phyloP scores from a whole-genome alignment of 2,888 invertebrate genomes.

The Parasteatoda lunata region DNA sequence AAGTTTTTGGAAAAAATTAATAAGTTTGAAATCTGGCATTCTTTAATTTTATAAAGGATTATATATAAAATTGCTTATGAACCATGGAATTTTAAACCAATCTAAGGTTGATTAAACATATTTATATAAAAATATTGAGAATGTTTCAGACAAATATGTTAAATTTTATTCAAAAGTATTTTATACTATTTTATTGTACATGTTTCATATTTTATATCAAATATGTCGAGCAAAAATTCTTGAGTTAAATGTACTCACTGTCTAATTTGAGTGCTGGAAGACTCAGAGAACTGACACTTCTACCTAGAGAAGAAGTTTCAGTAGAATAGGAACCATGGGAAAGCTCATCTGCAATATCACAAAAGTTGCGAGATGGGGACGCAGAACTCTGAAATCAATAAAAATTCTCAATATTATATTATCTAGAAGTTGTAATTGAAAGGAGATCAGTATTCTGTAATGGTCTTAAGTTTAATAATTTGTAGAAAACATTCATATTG shows the following conservation, averaged over 20 bases:
- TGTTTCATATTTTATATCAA: too few species aligned
- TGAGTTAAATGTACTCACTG: slow-evolving; percentile 25
- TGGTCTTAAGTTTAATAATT: too few species aligned
- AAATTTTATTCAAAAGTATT: not conserved
- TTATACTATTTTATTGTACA: too few species aligned
- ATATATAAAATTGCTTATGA: not conserved
- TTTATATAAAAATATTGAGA: not conserved
- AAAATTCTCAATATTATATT: too few species aligned
- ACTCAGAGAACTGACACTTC: slow-evolving; percentile 69
- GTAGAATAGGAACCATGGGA: slow-evolving; percentile 64
- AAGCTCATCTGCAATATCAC: slow-evolving; percentile 66
- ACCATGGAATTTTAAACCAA: not conserved
- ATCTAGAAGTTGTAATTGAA: too few species aligned
- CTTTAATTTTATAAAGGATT: not conserved
- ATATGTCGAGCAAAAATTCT: too few species aligned
- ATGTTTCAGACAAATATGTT: not conserved
- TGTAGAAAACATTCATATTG: too few species aligned
- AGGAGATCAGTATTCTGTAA: too few species aligned
- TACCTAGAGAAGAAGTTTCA: slow-evolving; percentile 63
- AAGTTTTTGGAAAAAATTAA: too few species aligned
- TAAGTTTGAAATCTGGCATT: too few species aligned
- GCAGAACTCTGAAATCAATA: slow-evolving; percentile 27
- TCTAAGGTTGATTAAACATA: not conserved
- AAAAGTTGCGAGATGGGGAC: slow-evolving; percentile 54
- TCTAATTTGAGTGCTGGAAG: slow-evolving; percentile 69